These are phyloP conservation scores for Boulengeromyrus knoepffleri DNA, from an alignment of 2,113 vertebrate species.

Conservation along the genomic window DNA sequence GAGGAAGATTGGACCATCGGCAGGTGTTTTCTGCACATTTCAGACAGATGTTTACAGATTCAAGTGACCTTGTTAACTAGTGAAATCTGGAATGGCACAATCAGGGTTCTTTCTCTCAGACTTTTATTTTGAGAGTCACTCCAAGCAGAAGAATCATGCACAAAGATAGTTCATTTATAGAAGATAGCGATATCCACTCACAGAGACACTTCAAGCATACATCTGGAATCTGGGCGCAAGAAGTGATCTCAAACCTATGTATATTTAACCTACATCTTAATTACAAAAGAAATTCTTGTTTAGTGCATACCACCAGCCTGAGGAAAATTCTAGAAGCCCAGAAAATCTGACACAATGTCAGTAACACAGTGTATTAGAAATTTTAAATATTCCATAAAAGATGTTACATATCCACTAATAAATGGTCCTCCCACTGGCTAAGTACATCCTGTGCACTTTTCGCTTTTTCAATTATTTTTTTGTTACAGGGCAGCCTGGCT, in stretches of 20 bases:
- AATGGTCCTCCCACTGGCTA: not conserved
- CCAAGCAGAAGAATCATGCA: not conserved
- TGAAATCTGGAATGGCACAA: not conserved
- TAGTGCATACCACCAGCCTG: not conserved
- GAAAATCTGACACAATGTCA: conserved; percentile 39
- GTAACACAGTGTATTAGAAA: conserved; percentile 50
- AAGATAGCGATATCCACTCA: not conserved
- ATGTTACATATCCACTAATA: conserved; percentile 39
- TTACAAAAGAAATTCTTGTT: not conserved
- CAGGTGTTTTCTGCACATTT: not conserved
- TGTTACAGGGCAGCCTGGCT: not conserved
- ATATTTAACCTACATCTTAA: not conserved
- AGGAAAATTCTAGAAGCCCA: not conserved
- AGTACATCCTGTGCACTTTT: not conserved
- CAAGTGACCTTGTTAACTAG: not conserved
- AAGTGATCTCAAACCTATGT: not conserved
- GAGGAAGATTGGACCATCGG: not conserved
- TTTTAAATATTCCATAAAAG: conserved; percentile 65
- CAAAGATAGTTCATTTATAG: not conserved
- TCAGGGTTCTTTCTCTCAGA: not conserved
- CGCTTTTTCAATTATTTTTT: not conserved
- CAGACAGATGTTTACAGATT: not conserved
- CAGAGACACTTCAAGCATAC: not conserved
- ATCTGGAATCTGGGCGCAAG: not conserved
- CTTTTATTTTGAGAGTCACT: not conserved